Evolutionary conservation across 2,888 invertebrate species (phyloP).

Genomic region (Pollenia amentaria): DNA sequence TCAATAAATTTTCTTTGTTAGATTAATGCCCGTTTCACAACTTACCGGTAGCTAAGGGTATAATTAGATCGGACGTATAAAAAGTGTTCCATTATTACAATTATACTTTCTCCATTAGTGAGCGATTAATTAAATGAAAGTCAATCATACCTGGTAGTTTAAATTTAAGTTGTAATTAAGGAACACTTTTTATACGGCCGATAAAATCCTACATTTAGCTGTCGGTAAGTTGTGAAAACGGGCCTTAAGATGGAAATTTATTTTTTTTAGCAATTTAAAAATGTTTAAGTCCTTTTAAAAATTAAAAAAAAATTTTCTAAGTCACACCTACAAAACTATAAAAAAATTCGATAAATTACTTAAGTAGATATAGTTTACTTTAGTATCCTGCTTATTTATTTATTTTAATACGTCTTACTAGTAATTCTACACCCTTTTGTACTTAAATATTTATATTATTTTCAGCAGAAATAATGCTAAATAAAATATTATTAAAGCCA

Average conservation of each 20-base stretch:
- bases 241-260: not conserved
- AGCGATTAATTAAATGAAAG: too few species aligned
- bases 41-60: too few species aligned
- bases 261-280: not conserved
- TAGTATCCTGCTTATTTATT: not conserved
- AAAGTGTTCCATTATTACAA: too few species aligned
- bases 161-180: too few species aligned
- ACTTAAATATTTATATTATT: not conserved
- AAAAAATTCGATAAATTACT: not conserved
- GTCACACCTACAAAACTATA: conserved; percentile 17
- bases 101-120: too few species aligned
- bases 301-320: conserved; percentile 7
- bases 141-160: too few species aligned
- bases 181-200: too few species aligned
- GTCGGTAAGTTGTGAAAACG: too few species aligned
- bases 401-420: not conserved
- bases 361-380: not conserved
- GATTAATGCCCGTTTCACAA: too few species aligned
- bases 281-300: not conserved
- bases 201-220: too few species aligned
- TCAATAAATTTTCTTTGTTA: too few species aligned
- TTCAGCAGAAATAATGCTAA: not conserved
- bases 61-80: too few species aligned
- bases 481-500: conserved; percentile 30
- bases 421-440: conserved; percentile 21